Evolutionary conservation across 2,113 vertebrate species (phyloP), one percentile per base, ranked within the genome.

Genomic region (Engystomops pustulosus): DNA sequence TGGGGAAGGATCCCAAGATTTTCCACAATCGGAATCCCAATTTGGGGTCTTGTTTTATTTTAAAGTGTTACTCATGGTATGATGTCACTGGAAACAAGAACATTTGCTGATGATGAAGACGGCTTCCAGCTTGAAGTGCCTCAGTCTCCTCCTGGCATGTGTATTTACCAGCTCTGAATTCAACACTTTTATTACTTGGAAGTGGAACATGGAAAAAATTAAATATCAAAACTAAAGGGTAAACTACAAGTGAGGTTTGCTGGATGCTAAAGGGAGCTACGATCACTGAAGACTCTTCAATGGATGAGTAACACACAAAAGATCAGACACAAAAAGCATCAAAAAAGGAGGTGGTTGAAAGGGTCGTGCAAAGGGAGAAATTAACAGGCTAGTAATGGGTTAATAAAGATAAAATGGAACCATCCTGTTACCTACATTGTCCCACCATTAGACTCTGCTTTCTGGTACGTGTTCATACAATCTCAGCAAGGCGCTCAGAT

Each of bases 51-150:
- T 77, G 72, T 78, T 79, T 69, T 79, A 82, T 79, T 85, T 69
- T 62, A 84, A 51, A 85, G 83, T 70, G 83, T 85, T 85, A 79
- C 83, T 79, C 65, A 85, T 70, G 3, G 62, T 78, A 85, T 85
- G 62, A 85, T 41, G 74, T 85, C 83, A 85, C 83, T 85, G 83
- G 74, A 78, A 85, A 85, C 34, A 25, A 34, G 83, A 85, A 79
- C 75, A 58, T 67, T 84, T 67, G 41, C 62, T 68, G 72, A 27
- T 77, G 72, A 76, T 77, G 30, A 67, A 68, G 74, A 68, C 25
- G 3, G 82, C 72, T 77, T 84, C 72, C 83, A 85, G 74, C 47
- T 17, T 23, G 17, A 69, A 69, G 58, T 80, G 79, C 79, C 71
- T 83, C 71, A 78, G 25, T 79, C 60, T 70, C 58, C 74, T 77